phyloP scores from a whole-genome alignment of 2,113 vertebrate species.

The Oncorhynchus keta region DNA sequence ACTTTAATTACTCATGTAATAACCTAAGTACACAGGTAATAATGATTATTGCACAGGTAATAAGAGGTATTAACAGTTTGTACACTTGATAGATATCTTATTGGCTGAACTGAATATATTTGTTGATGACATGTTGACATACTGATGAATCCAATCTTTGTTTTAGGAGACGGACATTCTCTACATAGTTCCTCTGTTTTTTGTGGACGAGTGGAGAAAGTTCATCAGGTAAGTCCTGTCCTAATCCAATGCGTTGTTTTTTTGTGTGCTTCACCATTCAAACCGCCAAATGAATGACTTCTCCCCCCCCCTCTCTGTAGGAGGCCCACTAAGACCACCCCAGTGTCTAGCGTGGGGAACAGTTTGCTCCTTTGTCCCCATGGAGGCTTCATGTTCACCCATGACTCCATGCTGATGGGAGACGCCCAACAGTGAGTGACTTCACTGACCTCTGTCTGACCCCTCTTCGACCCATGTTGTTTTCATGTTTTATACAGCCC shows the following conservation, averaged over 20 bases:
- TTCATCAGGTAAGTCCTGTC: conserved; percentile 87
- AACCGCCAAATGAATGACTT: too few relatives aligned
- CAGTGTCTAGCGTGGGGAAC: conserved; percentile 89
- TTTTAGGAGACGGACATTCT: conserved; percentile 86
- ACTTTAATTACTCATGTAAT: too few relatives aligned
- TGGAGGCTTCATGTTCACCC: conserved; percentile 96
- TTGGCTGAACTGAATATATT: too few relatives aligned
- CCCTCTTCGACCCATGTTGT: too few relatives aligned
- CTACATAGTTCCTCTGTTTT: conserved; percentile 91
- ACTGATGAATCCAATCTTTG: conserved; percentile 11
- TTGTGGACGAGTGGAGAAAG: conserved; percentile 96
- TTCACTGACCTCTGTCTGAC: background rate
- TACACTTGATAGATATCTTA: too few relatives aligned
- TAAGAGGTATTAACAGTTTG: too few relatives aligned
- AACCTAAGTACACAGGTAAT: too few relatives aligned
- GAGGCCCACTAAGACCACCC: conserved; percentile 86
- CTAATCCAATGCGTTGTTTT: background rate
- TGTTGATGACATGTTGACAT: background rate
- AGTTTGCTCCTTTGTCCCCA: conserved; percentile 92
- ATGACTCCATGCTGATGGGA: conserved; percentile 91
- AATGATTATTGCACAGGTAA: too few relatives aligned
- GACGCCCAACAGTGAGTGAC: conserved; percentile 94
- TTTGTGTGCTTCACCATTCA: too few relatives aligned
- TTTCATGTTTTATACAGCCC: too few relatives aligned
- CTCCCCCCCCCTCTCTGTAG: conserved; percentile 52